Percentiles rank a stretch among this genome's conserved stretches.
Evolutionary conservation across 2,113 vertebrate genomes (phyloP).

Genomic region (Ardeotis arabs): DNA sequence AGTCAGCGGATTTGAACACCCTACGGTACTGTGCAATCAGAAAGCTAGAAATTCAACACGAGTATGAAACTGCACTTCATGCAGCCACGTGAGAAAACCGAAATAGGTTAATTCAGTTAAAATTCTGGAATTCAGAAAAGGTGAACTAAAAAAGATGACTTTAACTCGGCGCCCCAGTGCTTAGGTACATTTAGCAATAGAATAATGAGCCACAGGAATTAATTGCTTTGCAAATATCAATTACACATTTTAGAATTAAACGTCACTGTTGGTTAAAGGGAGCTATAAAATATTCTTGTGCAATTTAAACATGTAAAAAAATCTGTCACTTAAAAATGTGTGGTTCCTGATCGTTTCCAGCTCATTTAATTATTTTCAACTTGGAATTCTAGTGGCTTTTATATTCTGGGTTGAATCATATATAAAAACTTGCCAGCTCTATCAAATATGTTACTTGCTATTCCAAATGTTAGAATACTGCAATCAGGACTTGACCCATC

Average conservation of each 20-base stretch:
- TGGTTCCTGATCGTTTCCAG: constrained; percentile 86
- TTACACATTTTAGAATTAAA: constrained; percentile 75
- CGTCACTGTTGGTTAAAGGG: constrained; percentile 75
- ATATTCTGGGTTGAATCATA: constrained; percentile 88
- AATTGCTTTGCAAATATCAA: constrained; percentile 74
- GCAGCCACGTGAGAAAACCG: constrained; percentile 22
- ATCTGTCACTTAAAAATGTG: constrained; percentile 84
- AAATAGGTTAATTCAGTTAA: constrained; percentile 13
- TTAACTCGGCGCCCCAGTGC: background rate
- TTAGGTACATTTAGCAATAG: constrained; percentile 53
- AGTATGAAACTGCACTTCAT: background rate
- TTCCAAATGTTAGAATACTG: constrained; percentile 87
- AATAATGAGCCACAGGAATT: constrained; percentile 56
- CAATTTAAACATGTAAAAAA: constrained; percentile 86
- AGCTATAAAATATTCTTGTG: constrained; percentile 81
- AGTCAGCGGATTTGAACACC: constrained; percentile 42
- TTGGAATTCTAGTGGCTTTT: constrained; percentile 86
- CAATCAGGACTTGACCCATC: constrained; percentile 88
- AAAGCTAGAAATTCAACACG: constrained; percentile 40
- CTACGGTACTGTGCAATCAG: constrained; percentile 25
- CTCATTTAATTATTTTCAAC: constrained; percentile 88
- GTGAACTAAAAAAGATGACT: constrained; percentile 20
- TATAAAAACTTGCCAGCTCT: constrained; percentile 87
- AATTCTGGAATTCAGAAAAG: constrained; percentile 24
- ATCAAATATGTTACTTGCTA: constrained; percentile 89